Percentiles rank a stretch among this genome's conserved stretches.
Evolutionary conservation across 2,113 vertebrate species (phyloP).

Genomic region (Trogon surrucura): DNA sequence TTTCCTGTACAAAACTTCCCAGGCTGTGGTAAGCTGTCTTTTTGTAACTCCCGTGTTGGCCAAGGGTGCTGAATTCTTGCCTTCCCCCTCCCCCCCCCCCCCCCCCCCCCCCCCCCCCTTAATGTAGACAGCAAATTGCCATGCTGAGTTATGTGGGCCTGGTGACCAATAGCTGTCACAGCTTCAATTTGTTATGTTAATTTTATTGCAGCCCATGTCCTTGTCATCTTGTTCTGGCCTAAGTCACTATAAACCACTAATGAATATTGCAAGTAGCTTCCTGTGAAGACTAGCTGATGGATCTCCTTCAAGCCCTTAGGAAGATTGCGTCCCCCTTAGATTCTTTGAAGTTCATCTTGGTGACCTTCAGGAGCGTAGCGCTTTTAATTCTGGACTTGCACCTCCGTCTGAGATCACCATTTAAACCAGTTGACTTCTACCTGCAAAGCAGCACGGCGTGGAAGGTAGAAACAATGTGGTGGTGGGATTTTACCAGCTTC

Average conservation of each 20-base stretch:
- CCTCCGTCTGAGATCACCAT: not conserved
- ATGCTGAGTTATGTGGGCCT: not conserved
- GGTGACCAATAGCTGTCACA: constrained; percentile 22
- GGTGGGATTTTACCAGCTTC: not conserved
- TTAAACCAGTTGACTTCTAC: not conserved
- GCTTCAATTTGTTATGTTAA: constrained; percentile 32
- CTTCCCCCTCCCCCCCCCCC: not conserved
- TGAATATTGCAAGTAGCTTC: not conserved
- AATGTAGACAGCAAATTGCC: not conserved
- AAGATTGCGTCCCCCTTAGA: not conserved
- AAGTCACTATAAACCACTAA: constrained; percentile 3
- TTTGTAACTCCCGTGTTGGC: not conserved
- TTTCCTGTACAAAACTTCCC: not conserved
- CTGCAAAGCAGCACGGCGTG: not conserved
- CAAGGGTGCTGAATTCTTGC: not conserved
- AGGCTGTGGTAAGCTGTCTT: not conserved
- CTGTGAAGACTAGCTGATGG: not conserved
- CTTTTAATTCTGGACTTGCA: not conserved
- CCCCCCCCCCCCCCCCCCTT: not conserved
- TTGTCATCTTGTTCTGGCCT: not conserved
- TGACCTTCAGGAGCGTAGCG: not conserved
- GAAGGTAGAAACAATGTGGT: not conserved
- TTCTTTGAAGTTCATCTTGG: not conserved
- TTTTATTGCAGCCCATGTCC: constrained; percentile 24
- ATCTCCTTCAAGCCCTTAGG: not conserved